Evolutionary conservation across 35 echinoderm and acorn worm species (phyloP).

Genomic region (Apostichopus parvimensis): DNA sequence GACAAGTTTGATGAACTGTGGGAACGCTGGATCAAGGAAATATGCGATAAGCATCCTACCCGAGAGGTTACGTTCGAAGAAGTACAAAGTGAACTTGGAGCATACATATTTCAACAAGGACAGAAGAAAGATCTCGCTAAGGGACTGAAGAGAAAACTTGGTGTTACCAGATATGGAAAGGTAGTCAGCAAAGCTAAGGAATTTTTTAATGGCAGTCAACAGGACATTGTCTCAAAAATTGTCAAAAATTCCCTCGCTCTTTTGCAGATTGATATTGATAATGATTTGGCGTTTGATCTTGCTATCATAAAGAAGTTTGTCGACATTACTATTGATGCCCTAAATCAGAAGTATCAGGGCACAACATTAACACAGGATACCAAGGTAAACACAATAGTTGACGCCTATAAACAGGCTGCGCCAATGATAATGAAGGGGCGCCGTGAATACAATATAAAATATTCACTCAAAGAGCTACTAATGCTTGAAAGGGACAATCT

Average conservation of each 20-base stretch:
- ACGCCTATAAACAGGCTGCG: too few species aligned
- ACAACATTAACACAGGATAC: too few species aligned
- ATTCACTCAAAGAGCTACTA: too few species aligned
- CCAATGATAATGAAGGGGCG: too few species aligned
- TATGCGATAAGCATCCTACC: too few species aligned
- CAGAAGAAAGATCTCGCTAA: not conserved
- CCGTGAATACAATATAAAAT: too few species aligned
- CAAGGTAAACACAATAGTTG: too few species aligned
- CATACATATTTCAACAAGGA: not conserved
- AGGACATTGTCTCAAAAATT: not conserved
- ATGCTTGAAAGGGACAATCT: too few species aligned
- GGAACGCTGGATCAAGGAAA: too few species aligned
- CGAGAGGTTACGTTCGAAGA: not conserved
- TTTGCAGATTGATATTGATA: not conserved
- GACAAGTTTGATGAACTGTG: not conserved
- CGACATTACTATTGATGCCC: not conserved
- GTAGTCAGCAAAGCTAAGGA: not conserved
- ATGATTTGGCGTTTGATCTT: not conserved
- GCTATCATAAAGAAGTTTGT: not conserved
- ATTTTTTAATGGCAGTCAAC: not conserved
- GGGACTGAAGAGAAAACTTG: constrained; percentile 21
- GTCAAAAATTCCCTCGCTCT: not conserved
- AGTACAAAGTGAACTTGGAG: not conserved
- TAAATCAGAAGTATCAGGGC: not conserved
- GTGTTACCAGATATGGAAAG: not conserved